phyloP scores from a whole-genome alignment of 2,888 invertebrate species.

The Nomada flava region DNA sequence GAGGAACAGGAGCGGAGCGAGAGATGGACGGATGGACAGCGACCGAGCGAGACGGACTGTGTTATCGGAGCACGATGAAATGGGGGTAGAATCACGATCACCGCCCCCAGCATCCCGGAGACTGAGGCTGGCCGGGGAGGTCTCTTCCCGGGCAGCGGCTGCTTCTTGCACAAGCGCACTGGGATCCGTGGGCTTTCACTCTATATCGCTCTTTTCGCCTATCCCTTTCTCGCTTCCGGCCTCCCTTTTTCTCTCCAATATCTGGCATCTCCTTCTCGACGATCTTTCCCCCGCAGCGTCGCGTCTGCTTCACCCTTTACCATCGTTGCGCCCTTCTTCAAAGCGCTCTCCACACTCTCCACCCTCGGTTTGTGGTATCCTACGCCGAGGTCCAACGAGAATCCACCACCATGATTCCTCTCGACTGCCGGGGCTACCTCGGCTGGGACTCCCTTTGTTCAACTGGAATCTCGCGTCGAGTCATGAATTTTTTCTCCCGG shows the following conservation, averaged over 20 bases:
- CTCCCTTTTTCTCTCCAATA: constrained; percentile 23
- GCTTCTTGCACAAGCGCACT: constrained; percentile 83
- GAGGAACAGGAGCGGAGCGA: constrained; percentile 44
- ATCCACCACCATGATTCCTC: constrained; percentile 68
- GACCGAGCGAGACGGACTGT: constrained; percentile 68
- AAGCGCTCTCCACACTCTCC: background rate
- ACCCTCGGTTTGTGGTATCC: constrained; percentile 42
- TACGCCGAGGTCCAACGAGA: constrained; percentile 41
- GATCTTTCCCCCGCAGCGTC: constrained; percentile 9
- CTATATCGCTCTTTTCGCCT: constrained; percentile 42
- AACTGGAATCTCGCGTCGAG: constrained; percentile 50
- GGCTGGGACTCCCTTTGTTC: constrained; percentile 52
- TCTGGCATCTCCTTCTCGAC: constrained; percentile 37
- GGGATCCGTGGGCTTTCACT: constrained; percentile 59
- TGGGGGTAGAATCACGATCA: constrained; percentile 82
- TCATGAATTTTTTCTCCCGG: constrained; percentile 63
- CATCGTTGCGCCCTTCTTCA: constrained; percentile 5
- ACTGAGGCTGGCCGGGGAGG: constrained; percentile 83
- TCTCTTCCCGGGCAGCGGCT: constrained; percentile 83
- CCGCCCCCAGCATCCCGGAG: constrained; percentile 84
- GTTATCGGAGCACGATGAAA: constrained; percentile 78
- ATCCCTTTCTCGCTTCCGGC: constrained; percentile 39
- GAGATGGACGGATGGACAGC: constrained; percentile 55
- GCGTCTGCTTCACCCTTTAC: constrained; percentile 44
- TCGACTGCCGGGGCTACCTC: constrained; percentile 68